Evolutionary conservation across 2,113 vertebrate species (phyloP), one percentile per base, ranked within the genome.

Genomic region (Bujurquina vittata): DNA sequence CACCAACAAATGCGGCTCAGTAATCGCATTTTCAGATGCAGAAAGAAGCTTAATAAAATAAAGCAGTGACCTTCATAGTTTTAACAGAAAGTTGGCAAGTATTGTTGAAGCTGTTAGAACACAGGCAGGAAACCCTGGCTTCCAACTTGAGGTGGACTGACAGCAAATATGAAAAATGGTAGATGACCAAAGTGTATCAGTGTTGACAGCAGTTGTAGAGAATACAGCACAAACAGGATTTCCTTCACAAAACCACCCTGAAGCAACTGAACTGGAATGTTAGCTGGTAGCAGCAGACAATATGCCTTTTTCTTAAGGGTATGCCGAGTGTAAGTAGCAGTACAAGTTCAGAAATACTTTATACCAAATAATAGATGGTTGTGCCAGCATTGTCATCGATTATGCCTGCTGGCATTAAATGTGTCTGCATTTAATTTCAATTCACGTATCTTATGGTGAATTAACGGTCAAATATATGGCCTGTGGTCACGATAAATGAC

Each of bases 401-500:
- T 26, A 81, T 57, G 43, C 37, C 33, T 74, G 43, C 20, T 74
- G 18, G 14, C 49, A 20, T 67, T 10, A 82, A 78, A 22, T 40
- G 17, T 26, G 12, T 72, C 56, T 17, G 12, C 7, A 11, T 57
- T 72, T 31, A 35, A 65, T 85, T 86, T 57, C 10, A 46, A 9
- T 62, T 72, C 49, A 43, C 55, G 23, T 46, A 58, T 46, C 22
- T 40, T 14, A 43, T 61, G 18, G 22, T 43, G 52, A 81, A 76
- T 31, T 29, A 67, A 75, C 29, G 52, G 59, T 60, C 79, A 52
- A 81, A 77, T 17, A 29, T 37, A 79, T 86, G 46, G 3, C 18
- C 65, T 73, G 37, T 20, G 73, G 23, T 75, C 20, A 17, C 18
- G 82, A 85, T 90, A 81, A 86, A 73, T 84, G 80, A 85, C 74